These are phyloP conservation scores for Xiphias gladius DNA, from an alignment of 2,113 vertebrate genomes.

Conservation along the genomic window DNA sequence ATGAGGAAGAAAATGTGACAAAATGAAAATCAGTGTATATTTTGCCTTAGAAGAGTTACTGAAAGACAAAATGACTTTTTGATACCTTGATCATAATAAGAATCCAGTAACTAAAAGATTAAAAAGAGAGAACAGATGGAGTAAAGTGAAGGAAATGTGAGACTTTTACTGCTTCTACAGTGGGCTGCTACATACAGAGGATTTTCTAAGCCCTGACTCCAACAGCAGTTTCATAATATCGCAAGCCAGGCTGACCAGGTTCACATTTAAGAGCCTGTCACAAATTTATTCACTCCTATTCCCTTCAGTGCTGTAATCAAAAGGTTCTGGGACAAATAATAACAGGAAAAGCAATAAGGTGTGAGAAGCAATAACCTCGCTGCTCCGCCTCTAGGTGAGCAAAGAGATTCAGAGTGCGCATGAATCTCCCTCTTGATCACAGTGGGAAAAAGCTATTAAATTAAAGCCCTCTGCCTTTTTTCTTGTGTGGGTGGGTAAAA, in stretches of 20 bases:
- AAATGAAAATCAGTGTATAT: not conserved
- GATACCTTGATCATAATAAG: not conserved
- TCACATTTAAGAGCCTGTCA: slow-evolving; percentile 35
- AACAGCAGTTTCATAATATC: not conserved
- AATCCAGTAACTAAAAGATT: not conserved
- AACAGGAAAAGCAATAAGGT: slow-evolving; percentile 74
- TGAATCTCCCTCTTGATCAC: slow-evolving; percentile 34
- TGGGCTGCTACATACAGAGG: not conserved
- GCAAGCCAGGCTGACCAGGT: slow-evolving; percentile 12
- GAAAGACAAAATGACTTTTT: not conserved
- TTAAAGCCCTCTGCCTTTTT: slow-evolving; percentile 33
- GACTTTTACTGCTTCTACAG: not conserved
- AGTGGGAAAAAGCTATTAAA: slow-evolving; percentile 44
- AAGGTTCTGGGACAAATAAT: slow-evolving; percentile 52
- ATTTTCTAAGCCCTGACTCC: not conserved
- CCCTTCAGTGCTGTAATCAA: slow-evolving; percentile 39
- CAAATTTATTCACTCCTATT: slow-evolving; percentile 25
- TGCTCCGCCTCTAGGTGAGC: slow-evolving; percentile 43
- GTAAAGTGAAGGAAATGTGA: not conserved
- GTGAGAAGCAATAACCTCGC: slow-evolving; percentile 71
- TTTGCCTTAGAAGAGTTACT: not conserved
- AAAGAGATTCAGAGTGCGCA: slow-evolving; percentile 36
- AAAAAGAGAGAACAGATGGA: not conserved
- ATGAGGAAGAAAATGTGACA: slow-evolving; percentile 20
- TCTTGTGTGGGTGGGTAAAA: slow-evolving; percentile 17